Evolutionary conservation across 2,888 invertebrate genomes (phyloP).

Genomic region (Diogma glabrata): DNA sequence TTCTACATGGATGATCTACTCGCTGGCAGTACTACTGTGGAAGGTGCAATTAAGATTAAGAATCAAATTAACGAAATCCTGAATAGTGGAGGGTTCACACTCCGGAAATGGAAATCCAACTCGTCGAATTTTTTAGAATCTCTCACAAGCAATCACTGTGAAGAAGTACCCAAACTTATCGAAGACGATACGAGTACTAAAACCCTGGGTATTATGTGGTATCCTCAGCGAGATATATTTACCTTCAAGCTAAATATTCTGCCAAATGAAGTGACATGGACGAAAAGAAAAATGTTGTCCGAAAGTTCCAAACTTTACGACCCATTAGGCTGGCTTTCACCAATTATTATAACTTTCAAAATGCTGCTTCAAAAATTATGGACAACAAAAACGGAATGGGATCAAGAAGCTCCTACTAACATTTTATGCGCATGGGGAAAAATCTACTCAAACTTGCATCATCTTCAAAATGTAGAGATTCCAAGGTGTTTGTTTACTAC

Average conservation of each 20-base stretch:
- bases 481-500: not conserved
- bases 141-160: not conserved
- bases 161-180: not conserved
- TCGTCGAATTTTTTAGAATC: not conserved
- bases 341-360: not conserved
- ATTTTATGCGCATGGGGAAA: not conserved
- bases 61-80: not conserved
- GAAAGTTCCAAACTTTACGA: not conserved
- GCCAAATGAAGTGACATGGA: not conserved
- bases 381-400: not conserved
- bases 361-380: not conserved
- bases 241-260: no score
- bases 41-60: not conserved
- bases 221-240: not conserved
- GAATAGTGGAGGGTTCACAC: not conserved
- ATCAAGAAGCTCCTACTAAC: not conserved
- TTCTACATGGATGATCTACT: not conserved
- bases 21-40: not conserved
- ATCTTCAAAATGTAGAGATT: not conserved
- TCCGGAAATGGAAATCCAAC: not conserved
- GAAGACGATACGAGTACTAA: not conserved
- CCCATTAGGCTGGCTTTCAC: not conserved
- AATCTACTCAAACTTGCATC: not conserved
- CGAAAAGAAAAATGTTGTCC: not conserved
- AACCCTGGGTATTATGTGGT: not conserved